Conservation (phyloP, 2,797 vertebrate genomes). For the Chelonia mydas region DNA sequence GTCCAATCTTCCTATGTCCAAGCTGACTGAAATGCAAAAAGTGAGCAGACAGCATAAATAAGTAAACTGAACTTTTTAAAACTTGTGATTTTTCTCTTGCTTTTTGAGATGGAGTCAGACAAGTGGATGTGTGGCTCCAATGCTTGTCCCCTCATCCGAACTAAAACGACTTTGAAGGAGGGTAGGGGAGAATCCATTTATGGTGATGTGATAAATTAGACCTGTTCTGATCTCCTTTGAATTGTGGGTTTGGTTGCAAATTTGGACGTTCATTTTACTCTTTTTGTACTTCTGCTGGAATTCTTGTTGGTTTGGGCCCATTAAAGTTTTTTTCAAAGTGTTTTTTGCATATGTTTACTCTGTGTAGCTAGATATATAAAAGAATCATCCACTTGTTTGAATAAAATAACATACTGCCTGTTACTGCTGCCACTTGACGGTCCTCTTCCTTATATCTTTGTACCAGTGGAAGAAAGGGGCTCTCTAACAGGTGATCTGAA, state of each 20-base stretch:
- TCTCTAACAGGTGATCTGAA: fast-evolving
- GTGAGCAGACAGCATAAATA: not conserved
- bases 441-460: not conserved
- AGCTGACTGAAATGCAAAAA: not conserved
- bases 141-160: not conserved
- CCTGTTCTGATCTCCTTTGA: fast-evolving
- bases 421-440: fast-evolving
- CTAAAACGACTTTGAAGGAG: not conserved
- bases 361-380: not conserved
- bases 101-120: not conserved
- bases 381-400: not conserved
- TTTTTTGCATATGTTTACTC: not conserved
- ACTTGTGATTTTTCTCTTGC: not conserved
- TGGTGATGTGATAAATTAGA: not conserved
- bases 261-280: fast-evolving
- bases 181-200: not conserved
- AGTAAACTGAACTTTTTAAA: not conserved
- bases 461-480: fast-evolving
- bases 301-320: fast-evolving
- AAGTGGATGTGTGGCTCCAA: not conserved
- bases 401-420: not conserved
- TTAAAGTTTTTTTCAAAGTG: fast-evolving
- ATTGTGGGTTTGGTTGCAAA: fast-evolving
- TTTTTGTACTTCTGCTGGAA: fast-evolving
- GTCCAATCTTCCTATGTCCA: not conserved